A percentile compares a stretch with the other conserved stretches of the same genome.
Evolutionary conservation across 2,113 vertebrate species (phyloP).

Genomic region (Damaliscus lunatus): DNA sequence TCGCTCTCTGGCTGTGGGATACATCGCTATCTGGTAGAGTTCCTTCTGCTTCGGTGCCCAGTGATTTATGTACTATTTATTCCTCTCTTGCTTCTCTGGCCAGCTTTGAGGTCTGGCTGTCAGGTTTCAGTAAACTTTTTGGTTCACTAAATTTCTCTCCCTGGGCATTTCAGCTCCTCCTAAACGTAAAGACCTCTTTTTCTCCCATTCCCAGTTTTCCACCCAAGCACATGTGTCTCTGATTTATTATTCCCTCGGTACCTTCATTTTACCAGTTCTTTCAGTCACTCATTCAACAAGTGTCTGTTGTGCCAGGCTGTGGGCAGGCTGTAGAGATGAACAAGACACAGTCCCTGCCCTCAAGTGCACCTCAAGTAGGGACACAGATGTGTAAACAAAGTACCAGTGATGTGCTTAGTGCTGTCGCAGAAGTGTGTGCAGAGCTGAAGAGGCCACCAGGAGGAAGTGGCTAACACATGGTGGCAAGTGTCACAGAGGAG

Average conservation of each 20-base stretch:
- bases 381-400: constrained; percentile 20
- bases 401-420: neutral
- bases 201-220: constrained; percentile 23
- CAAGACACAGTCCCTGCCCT: constrained; percentile 9
- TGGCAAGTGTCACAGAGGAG: neutral
- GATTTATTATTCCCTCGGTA: constrained; percentile 24
- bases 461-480: neutral
- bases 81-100: neutral
- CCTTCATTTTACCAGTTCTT: constrained; percentile 32
- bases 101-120: neutral
- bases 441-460: neutral
- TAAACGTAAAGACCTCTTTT: constrained; percentile 12
- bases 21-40: neutral
- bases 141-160: neutral
- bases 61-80: neutral
- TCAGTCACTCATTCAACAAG: constrained; percentile 19
- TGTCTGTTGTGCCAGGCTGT: constrained; percentile 13
- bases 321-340: neutral
- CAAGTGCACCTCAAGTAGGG: neutral
- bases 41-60: neutral
- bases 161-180: neutral
- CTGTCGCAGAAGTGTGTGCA: neutral
- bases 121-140: constrained; percentile 12
- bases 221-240: constrained; percentile 7
- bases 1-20: neutral